These are phyloP conservation scores for Sinotaia quadrata DNA, from an alignment of 2,888 invertebrate species.

Conservation along the genomic window DNA sequence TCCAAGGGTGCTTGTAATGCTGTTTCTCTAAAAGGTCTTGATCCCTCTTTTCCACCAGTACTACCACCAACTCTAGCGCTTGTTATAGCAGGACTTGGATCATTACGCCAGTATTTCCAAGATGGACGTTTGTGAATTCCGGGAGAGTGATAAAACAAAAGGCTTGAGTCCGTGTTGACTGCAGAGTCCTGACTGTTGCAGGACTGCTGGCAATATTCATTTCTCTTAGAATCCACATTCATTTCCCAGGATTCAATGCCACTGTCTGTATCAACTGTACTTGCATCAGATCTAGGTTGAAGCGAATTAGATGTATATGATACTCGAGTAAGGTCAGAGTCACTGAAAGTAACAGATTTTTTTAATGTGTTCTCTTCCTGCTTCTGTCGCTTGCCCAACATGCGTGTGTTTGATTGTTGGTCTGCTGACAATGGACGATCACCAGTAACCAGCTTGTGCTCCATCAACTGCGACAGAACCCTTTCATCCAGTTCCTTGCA, in stretches of 20 bases:
- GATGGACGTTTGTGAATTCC: slow-evolving; percentile 40
- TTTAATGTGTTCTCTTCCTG: slow-evolving; percentile 56
- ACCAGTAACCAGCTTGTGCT: slow-evolving; percentile 33
- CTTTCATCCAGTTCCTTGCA: slow-evolving; percentile 62
- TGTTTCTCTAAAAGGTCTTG: slow-evolving; percentile 57
- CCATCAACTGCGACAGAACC: slow-evolving; percentile 56
- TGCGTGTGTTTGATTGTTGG: slow-evolving; percentile 5
- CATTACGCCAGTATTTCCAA: slow-evolving; percentile 66
- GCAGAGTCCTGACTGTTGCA: slow-evolving; percentile 34
- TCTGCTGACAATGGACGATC: slow-evolving; percentile 16
- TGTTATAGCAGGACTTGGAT: slow-evolving; percentile 53
- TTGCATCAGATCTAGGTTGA: not conserved
- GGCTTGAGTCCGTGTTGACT: slow-evolving; percentile 52
- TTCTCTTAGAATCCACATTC: not conserved
- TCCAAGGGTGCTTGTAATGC: slow-evolving; percentile 61
- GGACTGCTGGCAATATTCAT: not conserved
- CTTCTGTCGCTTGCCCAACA: slow-evolving; percentile 54
- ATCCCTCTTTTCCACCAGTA: slow-evolving; percentile 11
- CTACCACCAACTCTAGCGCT: slow-evolving; percentile 42
- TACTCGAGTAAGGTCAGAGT: slow-evolving; percentile 30
- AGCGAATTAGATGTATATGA: not conserved
- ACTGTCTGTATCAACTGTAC: slow-evolving; percentile 37
- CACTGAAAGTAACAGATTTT: slow-evolving; percentile 56
- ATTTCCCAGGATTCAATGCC: slow-evolving; percentile 36
- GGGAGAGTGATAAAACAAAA: slow-evolving; percentile 38